Percentiles rank a stretch among this genome's conserved stretches.
Evolutionary conservation across 2,797 vertebrate species (phyloP).

Genomic region (Setipinna tenuifilis): DNA sequence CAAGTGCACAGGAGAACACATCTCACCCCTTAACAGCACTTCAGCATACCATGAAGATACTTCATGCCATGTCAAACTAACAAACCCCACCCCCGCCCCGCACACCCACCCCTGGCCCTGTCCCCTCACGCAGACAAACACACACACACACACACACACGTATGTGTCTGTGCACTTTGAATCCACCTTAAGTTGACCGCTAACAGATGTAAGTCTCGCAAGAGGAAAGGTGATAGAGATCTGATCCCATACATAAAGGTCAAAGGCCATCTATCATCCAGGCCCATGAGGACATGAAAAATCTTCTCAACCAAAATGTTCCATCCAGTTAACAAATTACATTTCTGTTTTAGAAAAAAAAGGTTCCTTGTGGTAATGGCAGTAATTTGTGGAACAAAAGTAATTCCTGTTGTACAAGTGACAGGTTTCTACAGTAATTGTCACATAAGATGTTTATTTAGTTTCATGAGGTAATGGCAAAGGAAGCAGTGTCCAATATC

Average conservation of each 20-base stretch:
- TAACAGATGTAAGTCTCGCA: background rate
- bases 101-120: too few relatives aligned
- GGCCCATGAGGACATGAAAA: background rate
- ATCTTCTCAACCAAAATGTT: background rate
- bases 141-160: constrained; percentile 14
- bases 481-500: background rate
- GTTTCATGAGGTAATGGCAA: background rate
- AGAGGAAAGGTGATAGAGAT: constrained; percentile 1
- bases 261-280: background rate
- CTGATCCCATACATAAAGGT: constrained; percentile 13
- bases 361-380: background rate
- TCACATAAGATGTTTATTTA: constrained; percentile 23
- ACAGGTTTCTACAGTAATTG: background rate
- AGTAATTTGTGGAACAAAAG: background rate
- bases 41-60: constrained; percentile 32
- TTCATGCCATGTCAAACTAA: constrained; percentile 20
- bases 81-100: background rate
- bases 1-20: constrained; percentile 32
- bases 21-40: constrained; percentile 16
- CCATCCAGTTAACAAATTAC: background rate
- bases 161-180: background rate
- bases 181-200: background rate
- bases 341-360: background rate
- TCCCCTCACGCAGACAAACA: background rate
- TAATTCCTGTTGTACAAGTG: background rate